phyloP scores from a whole-genome alignment of 2,113 vertebrate genomes.

The Clarias gariepinus region DNA sequence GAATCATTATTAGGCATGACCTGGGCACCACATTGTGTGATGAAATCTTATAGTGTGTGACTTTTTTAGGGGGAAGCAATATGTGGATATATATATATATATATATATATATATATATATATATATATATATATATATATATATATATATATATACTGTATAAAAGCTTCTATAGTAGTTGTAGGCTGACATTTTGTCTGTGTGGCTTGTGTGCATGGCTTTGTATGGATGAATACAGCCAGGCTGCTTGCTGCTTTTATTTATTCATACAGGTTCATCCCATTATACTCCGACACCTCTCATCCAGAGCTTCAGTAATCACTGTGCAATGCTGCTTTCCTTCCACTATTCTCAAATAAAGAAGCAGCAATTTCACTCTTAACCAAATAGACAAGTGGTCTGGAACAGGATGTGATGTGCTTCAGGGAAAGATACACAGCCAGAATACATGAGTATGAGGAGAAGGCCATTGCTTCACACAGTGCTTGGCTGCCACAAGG shows the following conservation, averaged over 20 bases:
- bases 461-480: background rate
- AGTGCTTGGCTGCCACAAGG: background rate
- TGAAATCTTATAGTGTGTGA: background rate
- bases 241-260: slow-evolving; percentile 54
- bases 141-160: background rate
- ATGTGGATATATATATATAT: no score
- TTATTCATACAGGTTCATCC: slow-evolving; percentile 55
- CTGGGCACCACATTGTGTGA: no score
- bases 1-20: no score
- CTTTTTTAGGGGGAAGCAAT: background rate
- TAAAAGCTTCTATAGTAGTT: slow-evolving; percentile 47
- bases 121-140: no score
- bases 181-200: slow-evolving; percentile 32
- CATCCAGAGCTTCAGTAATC: slow-evolving; percentile 58
- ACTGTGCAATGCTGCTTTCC: slow-evolving; percentile 48
- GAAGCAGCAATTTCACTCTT: slow-evolving; percentile 49
- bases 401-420: slow-evolving; percentile 43
- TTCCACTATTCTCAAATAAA: slow-evolving; percentile 49
- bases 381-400: slow-evolving; percentile 51
- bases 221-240: slow-evolving; percentile 55
- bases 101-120: no score
- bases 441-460: slow-evolving; percentile 17
- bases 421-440: background rate
- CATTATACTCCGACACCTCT: slow-evolving; percentile 49
- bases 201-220: slow-evolving; percentile 39